Evolutionary conservation across 2,113 vertebrate species (phyloP).

Genomic region (Tonatia bakeri): DNA sequence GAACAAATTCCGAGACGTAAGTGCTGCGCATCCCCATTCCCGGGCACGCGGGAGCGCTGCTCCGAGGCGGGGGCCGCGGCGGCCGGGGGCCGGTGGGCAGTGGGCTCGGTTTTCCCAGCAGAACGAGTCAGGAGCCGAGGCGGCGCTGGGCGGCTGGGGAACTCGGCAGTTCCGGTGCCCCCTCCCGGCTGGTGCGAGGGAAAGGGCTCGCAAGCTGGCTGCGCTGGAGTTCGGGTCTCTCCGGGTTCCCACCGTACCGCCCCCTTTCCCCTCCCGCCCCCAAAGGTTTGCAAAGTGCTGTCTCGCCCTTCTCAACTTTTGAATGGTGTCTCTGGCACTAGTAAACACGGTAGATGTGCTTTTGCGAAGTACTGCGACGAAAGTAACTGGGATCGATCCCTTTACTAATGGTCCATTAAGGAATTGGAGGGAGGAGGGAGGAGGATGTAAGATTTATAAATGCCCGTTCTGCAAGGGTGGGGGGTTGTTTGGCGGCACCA

Average conservation of each 20-base stretch:
- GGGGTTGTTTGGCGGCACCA: background rate
- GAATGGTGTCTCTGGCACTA: background rate
- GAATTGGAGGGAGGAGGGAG: constrained; percentile 26
- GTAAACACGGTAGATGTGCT: background rate
- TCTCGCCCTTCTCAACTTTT: constrained; percentile 41
- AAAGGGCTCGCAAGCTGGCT: background rate
- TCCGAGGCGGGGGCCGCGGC: background rate
- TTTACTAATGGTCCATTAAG: constrained; percentile 59
- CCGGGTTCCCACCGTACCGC: background rate
- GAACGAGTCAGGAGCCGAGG: background rate
- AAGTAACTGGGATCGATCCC: constrained; percentile 32
- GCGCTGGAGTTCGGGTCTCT: background rate
- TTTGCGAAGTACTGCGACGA: background rate
- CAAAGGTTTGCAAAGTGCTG: background rate
- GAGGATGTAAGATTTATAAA: constrained; percentile 19
- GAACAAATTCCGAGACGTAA: constrained; percentile 98
- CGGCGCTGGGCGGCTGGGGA: background rate
- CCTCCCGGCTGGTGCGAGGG: background rate
- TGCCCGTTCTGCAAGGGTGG: background rate
- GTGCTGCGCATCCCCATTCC: constrained; percentile 68
- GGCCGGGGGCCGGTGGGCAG: background rate
- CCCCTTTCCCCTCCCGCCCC: background rate
- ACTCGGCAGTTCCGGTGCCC: background rate
- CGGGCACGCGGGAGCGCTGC: background rate
- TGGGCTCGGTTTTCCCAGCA: background rate